Evolutionary conservation across 2,888 invertebrate species (phyloP), one percentile per base, ranked within the genome.

Genomic region (Dinocampus coccinellae): DNA sequence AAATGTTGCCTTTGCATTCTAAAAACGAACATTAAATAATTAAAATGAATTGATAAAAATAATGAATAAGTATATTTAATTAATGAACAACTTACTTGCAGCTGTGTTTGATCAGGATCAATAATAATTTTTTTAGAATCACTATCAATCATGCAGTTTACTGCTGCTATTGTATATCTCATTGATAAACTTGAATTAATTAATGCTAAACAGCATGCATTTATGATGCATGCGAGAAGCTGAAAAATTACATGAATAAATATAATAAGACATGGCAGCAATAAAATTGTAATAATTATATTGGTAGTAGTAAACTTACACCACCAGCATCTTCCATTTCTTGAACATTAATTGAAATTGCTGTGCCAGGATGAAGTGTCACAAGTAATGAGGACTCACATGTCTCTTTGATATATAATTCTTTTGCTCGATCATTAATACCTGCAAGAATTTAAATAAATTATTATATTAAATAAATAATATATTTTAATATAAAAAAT

Each of bases 251-350:
- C n/a, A n/a, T 64, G 78, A 65, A 79, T 79, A 57, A 82, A 82
- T 70, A 78, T 77, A 2, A 52, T 36, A 55, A 62, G 29, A 4
- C 7, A 33, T 34, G 39, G 73, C 20, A 16, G 13, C 60, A 60
- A 76, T 84, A 33, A 39, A 34, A 47, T 16, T 53, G 69, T 69
- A 29, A 22, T 33, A 36, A 67, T 20, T 22, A 65, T 57, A 47
- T 29, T 57, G 36, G 29, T 4, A 4, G 29, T 22, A 33, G 13
- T 39, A 60, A 60, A 66, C 88, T 90, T 88, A 96, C 96, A 78
- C 94, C 93, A 77, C 95, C 95, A 84, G 89, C 91, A 87, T 96
- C 93, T 84, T 97, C 95, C 82, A 97, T 88, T 89, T 97, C 97
- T 86, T 97, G 97, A 67, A 97, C 87, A 67, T 94, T 92, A 52